phyloP scores from a whole-genome alignment of 1,140 invertebrate species.

The Ridgeia piscesae region DNA sequence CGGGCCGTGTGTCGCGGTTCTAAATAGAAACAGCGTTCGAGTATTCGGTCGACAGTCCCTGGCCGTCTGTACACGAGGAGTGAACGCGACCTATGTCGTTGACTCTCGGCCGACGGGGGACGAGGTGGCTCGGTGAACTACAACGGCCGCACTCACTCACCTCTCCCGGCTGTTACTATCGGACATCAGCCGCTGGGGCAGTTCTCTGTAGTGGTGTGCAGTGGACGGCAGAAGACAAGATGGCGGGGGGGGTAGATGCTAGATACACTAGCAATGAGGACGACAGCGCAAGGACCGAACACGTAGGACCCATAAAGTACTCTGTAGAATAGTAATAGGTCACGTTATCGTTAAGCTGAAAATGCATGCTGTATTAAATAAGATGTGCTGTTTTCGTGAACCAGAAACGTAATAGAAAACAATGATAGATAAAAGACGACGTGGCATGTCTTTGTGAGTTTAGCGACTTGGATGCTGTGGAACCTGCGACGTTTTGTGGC shows the following conservation, averaged over 20 bases:
- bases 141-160: neutral
- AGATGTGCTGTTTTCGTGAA: neutral
- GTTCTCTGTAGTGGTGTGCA: neutral
- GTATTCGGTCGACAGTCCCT: neutral
- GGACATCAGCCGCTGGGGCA: neutral
- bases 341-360: too few species aligned
- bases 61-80: too few species aligned
- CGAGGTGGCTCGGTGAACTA: neutral
- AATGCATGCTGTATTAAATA: too few species aligned
- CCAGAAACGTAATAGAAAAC: neutral
- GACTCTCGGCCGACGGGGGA: neutral
- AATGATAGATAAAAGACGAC: neutral
- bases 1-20: neutral
- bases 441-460: too few species aligned
- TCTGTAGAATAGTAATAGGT: too few species aligned
- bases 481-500: too few species aligned
- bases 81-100: neutral
- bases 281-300: too few species aligned
- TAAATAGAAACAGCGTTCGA: neutral
- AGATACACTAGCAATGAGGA: too few species aligned
- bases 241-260: neutral
- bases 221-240: neutral
- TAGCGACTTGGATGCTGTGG: too few species aligned
- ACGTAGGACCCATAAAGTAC: too few species aligned
- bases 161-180: neutral